Percentiles rank a stretch among this genome's conserved stretches.
Conservation (phyloP, 1,140 invertebrate genomes). For the Gyrodactylus bullatarudis region DNA sequence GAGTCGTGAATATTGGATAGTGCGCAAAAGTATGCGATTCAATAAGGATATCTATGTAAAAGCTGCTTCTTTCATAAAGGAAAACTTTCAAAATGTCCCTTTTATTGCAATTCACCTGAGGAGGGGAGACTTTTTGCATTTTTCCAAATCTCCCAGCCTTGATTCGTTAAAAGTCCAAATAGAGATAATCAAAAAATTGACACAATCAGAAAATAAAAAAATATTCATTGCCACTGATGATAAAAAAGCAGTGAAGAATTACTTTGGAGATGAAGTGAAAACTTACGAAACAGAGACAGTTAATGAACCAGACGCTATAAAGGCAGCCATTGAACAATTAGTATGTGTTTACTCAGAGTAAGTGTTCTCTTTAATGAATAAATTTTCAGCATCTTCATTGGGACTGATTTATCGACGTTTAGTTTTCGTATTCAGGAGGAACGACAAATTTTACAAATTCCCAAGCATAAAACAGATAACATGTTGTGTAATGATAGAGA, state of each 20-base stretch:
- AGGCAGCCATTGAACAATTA: neutral
- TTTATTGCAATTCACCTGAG: neutral
- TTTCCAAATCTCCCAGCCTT: neutral
- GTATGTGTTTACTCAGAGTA: neutral
- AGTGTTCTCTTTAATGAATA: neutral
- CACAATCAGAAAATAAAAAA: neutral
- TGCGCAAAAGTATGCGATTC: conserved; percentile 8
- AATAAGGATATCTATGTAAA: no score
- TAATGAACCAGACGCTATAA: neutral
- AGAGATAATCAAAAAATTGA: neutral
- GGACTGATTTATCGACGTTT: conserved; percentile 69
- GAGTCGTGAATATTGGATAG: conserved; percentile 13
- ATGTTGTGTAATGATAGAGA: neutral
- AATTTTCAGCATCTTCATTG: conserved; percentile 35
- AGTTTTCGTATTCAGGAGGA: conserved; percentile 82
- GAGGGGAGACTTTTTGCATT: neutral
- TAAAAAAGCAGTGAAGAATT: neutral
- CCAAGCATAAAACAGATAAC: neutral
- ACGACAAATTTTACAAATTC: conserved; percentile 41
- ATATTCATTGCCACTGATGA: neutral
- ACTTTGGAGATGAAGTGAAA: neutral
- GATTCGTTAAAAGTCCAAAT: neutral
- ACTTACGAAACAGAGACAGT: neutral
- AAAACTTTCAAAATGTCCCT: neutral
- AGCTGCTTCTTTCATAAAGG: neutral